Base-by-base conservation (phyloP, 2,888 invertebrate genomes). In the Drosophila paramelanica region DNA sequence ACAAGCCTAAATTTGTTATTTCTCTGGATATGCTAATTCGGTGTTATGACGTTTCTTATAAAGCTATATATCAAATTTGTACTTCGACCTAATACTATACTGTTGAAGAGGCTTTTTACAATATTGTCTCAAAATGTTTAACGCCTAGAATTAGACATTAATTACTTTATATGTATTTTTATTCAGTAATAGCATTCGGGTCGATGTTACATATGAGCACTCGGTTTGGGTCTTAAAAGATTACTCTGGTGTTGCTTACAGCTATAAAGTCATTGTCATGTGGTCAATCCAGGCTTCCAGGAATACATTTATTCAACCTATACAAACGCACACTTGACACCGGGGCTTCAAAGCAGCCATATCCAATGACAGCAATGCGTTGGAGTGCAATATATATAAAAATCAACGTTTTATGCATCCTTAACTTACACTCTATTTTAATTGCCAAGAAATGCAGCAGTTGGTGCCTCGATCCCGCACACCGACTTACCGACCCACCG, bases 391-490 rank as follows among this genome's bases (percentile, higher is more conserved):
- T 64, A 50, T 62, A 47, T 76, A 87, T 89, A 89, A 89, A 89
- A 88, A 90, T 84, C 82, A 77, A 71, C 80, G 79, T 86, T 90
- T 90, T 90, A 90, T 90, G 90, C 81, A 78, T 83, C 86, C 86
- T 90, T 88, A 89, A 88, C 79, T 90, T 90, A 87, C 84, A 88
- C 86, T 87, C 87, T 87, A 90, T 89, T 90, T 90, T 90, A 90
- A 90, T 90, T 90, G 90, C 90, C 89, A 80, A 71, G 76, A 81
- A 85, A 89, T 89, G 84, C 85, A 71, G 61, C 82, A 76, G 67
- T 69, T 49, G 70, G 49, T 65, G 73, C 50, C 66, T 55, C 27
- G 38, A 41, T 59, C 38, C 67, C 70, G 42, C 68, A 74, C 65
- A 36, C 67, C 65, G 56, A 47, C 47, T 58, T 62, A 39, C 67